These are phyloP conservation scores for Xyliphius kryptos DNA, from an alignment of 2,113 vertebrate genomes.

Conservation along the genomic window DNA sequence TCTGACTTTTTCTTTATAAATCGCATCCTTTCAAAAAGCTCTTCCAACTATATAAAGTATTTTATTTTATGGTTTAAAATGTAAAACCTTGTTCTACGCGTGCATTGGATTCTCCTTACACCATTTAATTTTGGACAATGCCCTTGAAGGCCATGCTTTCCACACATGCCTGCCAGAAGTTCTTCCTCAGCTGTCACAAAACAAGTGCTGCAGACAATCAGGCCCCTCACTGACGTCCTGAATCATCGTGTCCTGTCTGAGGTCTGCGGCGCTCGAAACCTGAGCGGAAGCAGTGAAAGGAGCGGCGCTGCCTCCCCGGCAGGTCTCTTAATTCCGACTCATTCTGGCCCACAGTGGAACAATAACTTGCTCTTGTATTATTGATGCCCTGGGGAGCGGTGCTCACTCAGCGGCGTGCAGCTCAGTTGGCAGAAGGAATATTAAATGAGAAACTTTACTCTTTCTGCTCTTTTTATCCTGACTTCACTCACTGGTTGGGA, in stretches of 20 bases:
- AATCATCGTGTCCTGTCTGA: constrained; percentile 55
- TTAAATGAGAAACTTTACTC: constrained; percentile 68
- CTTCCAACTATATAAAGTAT: too few species aligned
- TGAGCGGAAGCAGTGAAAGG: constrained; percentile 64
- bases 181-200: constrained; percentile 55
- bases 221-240: constrained; percentile 57
- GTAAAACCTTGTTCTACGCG: too few species aligned
- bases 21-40: too few species aligned
- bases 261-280: constrained; percentile 62
- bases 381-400: constrained; percentile 66
- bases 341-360: constrained; percentile 59
- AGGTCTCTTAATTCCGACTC: constrained; percentile 55
- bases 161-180: constrained; percentile 45
- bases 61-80: too few species aligned
- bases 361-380: constrained; percentile 78
- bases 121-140: constrained; percentile 49
- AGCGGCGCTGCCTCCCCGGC: constrained; percentile 43
- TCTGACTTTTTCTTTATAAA: constrained; percentile 36
- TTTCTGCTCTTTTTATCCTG: constrained; percentile 18
- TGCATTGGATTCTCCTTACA: constrained; percentile 38
- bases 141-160: constrained; percentile 58
- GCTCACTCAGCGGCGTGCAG: constrained; percentile 60
- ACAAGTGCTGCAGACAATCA: constrained; percentile 62
- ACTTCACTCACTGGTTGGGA: constrained; percentile 12
- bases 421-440: constrained; percentile 67